Base-by-base conservation (phyloP, 2,113 vertebrate species). In the human (Homo sapiens) region DNA sequence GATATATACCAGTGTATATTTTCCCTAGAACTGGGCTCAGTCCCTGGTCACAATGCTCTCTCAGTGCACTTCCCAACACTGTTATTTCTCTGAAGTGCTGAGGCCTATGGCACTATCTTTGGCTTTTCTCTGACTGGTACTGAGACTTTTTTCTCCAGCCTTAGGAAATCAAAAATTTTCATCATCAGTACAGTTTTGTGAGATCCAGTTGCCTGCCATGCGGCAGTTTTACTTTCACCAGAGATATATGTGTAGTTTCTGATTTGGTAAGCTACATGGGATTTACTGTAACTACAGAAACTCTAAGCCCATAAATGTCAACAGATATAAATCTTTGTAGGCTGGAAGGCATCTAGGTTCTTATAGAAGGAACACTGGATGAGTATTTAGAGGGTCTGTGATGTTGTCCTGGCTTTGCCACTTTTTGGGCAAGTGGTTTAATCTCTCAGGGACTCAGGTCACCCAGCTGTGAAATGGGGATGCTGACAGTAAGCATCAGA, bases 201-300 rank as follows among this genome's bases (percentile, higher is more conserved):
- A 89, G 50, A 48, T 61, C 80, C 50, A 13, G 68, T 81, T 87
- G 79, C 64, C 48, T 84, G 64, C 81, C 16, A 5, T 80, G 50
- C 4, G 64, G 82, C 83, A 87, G 25, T 96, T 97, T 96, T 81
- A 61, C 61, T 81, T 90, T 95, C 76, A 81, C 64, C 80, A 75
- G 52, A 96, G 93, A 96, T 95, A 83, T 55, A 92, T 92, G 59
- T 83, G 27, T 66, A 48, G 80, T 94, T 95, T 90, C 87, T 93
- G 80, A 48, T 92, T 97, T 97, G 97, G 90, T 95, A 93, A 96
- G 93, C 86, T 97, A 45, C 20, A 22, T 57, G 66, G 90, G 78
- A 96, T 93, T 94, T 88, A 88, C 80, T 78, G 80, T 91, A 68
- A 78, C 80, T 92, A 70, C 52, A 93, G 92, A 97, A 97, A 85